Base-by-base conservation (phyloP, 2,888 invertebrate species). In the Alloplasta piceator region DNA sequence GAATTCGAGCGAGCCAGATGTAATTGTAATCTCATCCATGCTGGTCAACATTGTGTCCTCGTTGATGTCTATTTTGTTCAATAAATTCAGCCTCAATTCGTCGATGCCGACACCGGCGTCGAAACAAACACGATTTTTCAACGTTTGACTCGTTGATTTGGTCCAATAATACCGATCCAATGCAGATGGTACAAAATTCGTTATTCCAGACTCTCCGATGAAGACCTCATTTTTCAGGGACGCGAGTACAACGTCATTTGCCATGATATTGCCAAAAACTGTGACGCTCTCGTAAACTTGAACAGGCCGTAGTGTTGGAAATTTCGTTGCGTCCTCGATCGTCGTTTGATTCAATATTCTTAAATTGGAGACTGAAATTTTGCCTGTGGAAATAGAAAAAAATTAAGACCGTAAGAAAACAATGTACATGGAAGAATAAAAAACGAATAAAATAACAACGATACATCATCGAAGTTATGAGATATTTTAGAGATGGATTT, bases 41-140 rank as follows among this genome's bases (percentile, higher is more conserved):
- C 80, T 83, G 0, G 87, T 89, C n/a, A 87, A 88, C n/a, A 91
- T 71, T 76, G 87, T 88, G 50, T 91, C 87, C 1, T 84, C 46
- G 5, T 87, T 78, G 0, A 66, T 10, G 7, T 73, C 41, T 9
- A 87, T 78, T 0, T 85, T 86, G 63, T 91, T 91, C 7, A 91
- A 50, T 41, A 86, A 86, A 10, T 80, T 61, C 0, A 87, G 67
- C 4, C 78, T 10, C 9, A 91, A 70, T 43, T 80, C 78, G 66
- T 91, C 89, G 12, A 91, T 86, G 0, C 78, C 85, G 0, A 88
- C 26, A 3, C 87, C 87, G 4, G 79, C 82, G 43, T 85, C 78
- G 14, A 91, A 87, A 0, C 41, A 39, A 4, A 89, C 67, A 0
- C 81, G 50, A 10, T 79, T 43, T 7, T 41, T 6, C 14, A 91